These are phyloP conservation scores for Platycheirus rosarum DNA, from an alignment of 2,888 invertebrate species.

Conservation along the genomic window DNA sequence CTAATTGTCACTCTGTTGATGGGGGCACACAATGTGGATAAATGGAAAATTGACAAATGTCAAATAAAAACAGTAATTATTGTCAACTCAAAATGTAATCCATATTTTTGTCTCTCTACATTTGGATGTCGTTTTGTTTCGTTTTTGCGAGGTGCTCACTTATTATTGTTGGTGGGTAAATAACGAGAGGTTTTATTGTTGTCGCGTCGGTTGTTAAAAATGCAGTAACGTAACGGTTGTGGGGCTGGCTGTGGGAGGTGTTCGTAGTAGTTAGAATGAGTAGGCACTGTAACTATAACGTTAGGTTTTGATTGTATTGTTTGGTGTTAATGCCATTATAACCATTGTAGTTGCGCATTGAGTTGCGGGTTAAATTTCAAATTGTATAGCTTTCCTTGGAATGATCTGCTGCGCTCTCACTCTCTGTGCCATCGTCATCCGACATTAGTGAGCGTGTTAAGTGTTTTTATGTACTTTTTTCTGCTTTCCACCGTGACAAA, in stretches of 20 bases:
- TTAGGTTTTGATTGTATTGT: conserved; percentile 67
- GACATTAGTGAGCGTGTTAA: conserved; percentile 56
- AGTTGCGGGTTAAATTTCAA: conserved; percentile 67
- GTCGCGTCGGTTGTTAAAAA: conserved; percentile 27
- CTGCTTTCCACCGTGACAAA: conserved; percentile 60
- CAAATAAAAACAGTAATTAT: conserved; percentile 74
- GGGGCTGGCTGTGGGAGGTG: conserved; percentile 13
- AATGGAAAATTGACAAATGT: conserved; percentile 72
- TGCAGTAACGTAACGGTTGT: conserved; percentile 40
- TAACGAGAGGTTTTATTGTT: conserved; percentile 65
- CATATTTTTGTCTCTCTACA: conserved; percentile 71
- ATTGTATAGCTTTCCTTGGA: conserved; percentile 22
- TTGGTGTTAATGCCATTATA: conserved; percentile 73
- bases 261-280: conserved; percentile 11
- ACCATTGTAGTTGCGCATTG: conserved; percentile 73
- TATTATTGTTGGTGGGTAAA: conserved; percentile 67
- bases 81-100: conserved; percentile 72
- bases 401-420: conserved; percentile 56
- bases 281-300: conserved; percentile 27
- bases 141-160: conserved; percentile 40
- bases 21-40: conserved; percentile 50
- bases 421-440: conserved; percentile 20
- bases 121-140: conserved; percentile 51
- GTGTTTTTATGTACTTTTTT: conserved; percentile 67
- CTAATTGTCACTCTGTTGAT: conserved; percentile 48